These are phyloP conservation scores for Sterrhoptilus dennistouni DNA, from an alignment of 2,113 vertebrate species.

Conservation along the genomic window DNA sequence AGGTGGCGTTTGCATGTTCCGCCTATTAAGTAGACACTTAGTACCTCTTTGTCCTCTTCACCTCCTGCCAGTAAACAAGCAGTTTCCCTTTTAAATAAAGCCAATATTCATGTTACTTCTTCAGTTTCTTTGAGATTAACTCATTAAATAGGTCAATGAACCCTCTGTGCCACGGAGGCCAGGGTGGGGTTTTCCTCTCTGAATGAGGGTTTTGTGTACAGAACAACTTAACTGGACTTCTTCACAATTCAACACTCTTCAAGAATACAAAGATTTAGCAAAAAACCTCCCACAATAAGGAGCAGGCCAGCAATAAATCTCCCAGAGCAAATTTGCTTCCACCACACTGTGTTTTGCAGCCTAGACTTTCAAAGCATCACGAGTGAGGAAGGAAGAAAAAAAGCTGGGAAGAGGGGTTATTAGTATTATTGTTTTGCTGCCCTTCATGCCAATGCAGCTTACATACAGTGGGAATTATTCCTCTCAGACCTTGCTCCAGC, in stretches of 20 bases:
- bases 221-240: background rate
- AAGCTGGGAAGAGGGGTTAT: background rate
- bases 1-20: background rate
- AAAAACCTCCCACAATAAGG: background rate
- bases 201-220: conserved; percentile 8
- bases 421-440: background rate
- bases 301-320: background rate
- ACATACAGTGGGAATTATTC: background rate
- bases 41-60: background rate
- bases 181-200: background rate
- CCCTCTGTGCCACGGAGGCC: background rate
- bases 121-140: conserved; percentile 38
- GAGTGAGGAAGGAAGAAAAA: background rate
- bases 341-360: background rate
- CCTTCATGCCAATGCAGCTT: background rate
- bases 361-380: background rate
- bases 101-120: conserved; percentile 16
- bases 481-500: background rate
- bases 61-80: conserved; percentile 33
- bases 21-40: background rate
- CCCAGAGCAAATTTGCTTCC: background rate
- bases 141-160: conserved; percentile 49
- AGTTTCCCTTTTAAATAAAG: conserved; percentile 3
- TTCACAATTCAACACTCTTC: background rate
- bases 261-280: background rate